Conservation (phyloP, 2,888 invertebrate genomes). For the Lepetodrilus schrolli region DNA sequence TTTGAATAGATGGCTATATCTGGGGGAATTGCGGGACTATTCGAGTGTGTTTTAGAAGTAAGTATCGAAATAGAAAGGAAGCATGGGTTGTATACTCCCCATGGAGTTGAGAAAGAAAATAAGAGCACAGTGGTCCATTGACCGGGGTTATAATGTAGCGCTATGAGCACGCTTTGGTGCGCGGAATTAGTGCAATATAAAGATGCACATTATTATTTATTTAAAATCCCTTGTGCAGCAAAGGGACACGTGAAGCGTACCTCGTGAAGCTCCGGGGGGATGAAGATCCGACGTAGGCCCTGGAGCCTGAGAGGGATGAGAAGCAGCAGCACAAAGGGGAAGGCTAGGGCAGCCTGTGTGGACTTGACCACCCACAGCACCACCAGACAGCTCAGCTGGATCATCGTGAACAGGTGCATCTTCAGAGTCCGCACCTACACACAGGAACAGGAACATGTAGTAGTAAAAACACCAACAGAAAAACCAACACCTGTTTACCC, state of each 20-base stretch:
- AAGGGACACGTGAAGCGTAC: conserved; percentile 81
- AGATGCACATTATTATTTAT: too few relatives aligned
- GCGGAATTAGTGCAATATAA: too few relatives aligned
- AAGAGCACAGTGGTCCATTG: too few relatives aligned
- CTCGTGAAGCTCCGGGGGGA: conserved; percentile 87
- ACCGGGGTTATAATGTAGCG: too few relatives aligned
- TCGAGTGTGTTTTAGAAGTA: too few relatives aligned
- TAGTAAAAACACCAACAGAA: neutral
- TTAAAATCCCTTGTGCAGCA: too few relatives aligned
- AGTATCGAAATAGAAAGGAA: too few relatives aligned
- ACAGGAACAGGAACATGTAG: conserved; percentile 23
- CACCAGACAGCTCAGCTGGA: conserved; percentile 87
- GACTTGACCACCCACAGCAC: conserved; percentile 92
- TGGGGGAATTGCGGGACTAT: too few relatives aligned
- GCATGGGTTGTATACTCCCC: too few relatives aligned
- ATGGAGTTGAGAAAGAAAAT: too few relatives aligned
- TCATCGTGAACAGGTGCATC: conserved; percentile 92
- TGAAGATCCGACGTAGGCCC: conserved; percentile 84
- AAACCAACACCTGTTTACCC: neutral
- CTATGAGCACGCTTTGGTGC: too few relatives aligned
- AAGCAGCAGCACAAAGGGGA: conserved; percentile 91
- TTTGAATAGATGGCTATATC: too few relatives aligned
- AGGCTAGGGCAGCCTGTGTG: conserved; percentile 89
- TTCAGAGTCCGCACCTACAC: conserved; percentile 89
- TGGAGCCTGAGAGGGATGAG: conserved; percentile 89